Percentiles rank a stretch among this genome's conserved stretches.
Evolutionary conservation across 1,140 invertebrate genomes (phyloP).

Genomic region (Oncopodura yosiiana): DNA sequence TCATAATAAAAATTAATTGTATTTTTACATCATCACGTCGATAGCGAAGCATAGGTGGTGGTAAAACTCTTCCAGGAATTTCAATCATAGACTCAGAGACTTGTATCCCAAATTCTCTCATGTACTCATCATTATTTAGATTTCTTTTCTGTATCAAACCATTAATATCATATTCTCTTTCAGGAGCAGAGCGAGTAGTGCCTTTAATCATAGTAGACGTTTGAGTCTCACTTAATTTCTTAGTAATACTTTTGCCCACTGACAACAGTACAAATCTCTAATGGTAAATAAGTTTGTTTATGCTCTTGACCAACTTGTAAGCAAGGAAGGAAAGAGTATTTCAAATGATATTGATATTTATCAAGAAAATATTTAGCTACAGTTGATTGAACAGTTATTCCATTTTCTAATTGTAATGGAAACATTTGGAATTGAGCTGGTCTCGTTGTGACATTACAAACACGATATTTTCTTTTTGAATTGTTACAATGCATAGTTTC

Average conservation of each 20-base stretch:
- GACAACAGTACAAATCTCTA: constrained; percentile 98
- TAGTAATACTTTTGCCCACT: constrained; percentile 98
- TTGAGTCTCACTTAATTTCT: constrained; percentile 99
- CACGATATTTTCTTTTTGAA: constrained; percentile 96
- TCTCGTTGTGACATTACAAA: constrained; percentile 96
- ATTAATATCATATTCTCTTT: constrained; percentile 98
- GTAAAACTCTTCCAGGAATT: constrained; percentile 89
- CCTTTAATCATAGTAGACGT: constrained; percentile 99
- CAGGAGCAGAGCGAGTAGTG: constrained; percentile 93
- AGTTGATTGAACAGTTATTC: constrained; percentile 98
- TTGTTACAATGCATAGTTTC: constrained; percentile 99
- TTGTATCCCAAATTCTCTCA: constrained; percentile 95
- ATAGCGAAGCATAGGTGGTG: constrained; percentile 97
- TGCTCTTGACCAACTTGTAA: constrained; percentile 99
- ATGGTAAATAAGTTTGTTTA: constrained; percentile 97
- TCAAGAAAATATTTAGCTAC: constrained; percentile 99
- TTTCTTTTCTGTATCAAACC: constrained; percentile 92
- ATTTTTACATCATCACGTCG: constrained; percentile 62
- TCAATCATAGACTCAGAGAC: constrained; percentile 99
- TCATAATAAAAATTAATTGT: constrained; percentile 11
- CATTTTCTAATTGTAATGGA: constrained; percentile 97
- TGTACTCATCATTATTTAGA: constrained; percentile 97
- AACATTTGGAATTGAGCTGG: constrained; percentile 99
- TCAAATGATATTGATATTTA: constrained; percentile 97
- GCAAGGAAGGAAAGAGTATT: constrained; percentile 96